These are phyloP conservation scores for Bombus ignitus DNA, from an alignment of 1,140 invertebrate genomes.

Conservation along the genomic window DNA sequence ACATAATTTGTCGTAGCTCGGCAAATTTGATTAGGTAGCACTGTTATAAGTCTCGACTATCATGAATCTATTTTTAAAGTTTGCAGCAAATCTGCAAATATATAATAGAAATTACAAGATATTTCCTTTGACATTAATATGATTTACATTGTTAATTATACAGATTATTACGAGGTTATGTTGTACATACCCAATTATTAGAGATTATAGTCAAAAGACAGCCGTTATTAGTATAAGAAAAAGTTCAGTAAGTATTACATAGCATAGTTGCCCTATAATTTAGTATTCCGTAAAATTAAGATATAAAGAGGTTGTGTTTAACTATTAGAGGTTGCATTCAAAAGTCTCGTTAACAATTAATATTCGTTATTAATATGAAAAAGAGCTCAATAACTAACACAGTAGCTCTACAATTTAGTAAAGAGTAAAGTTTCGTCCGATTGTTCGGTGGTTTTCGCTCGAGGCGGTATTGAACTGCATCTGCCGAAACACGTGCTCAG, in stretches of 20 bases:
- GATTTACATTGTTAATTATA: background rate
- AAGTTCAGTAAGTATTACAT: background rate
- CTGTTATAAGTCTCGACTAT: background rate
- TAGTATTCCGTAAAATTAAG: no score
- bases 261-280: background rate
- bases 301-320: background rate
- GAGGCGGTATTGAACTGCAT: conserved; percentile 71
- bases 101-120: background rate
- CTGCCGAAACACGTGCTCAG: conserved; percentile 75
- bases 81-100: background rate
- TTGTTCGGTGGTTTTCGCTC: conserved; percentile 48
- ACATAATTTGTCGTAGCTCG: background rate
- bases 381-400: background rate
- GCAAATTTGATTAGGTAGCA: background rate
- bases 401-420: background rate
- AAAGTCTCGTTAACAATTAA: background rate
- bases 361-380: background rate
- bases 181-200: background rate
- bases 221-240: background rate
- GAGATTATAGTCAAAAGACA: background rate
- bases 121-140: background rate
- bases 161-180: no score
- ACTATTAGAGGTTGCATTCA: no score
- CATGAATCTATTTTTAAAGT: background rate
- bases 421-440: conserved; percentile 34